These are phyloP conservation scores for Paramormyrops hopkinsi DNA, from an alignment of 2,797 vertebrate species.

Conservation along the genomic window DNA sequence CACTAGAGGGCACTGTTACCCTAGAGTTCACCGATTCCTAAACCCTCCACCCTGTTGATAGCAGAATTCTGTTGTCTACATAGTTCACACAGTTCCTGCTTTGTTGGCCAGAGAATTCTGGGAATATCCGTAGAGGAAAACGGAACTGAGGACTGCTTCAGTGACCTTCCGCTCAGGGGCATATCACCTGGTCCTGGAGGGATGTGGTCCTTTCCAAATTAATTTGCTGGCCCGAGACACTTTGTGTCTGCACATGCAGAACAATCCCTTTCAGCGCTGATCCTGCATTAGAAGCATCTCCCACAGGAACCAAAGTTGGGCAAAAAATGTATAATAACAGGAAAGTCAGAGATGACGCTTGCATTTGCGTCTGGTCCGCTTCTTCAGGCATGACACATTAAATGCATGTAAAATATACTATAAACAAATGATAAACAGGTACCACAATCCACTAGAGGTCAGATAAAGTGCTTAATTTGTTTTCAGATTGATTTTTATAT, in stretches of 20 bases:
- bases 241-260: slow-evolving; percentile 28
- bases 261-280: slow-evolving; percentile 19
- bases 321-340: slow-evolving; percentile 7
- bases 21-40: not conserved
- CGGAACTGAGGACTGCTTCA: slow-evolving; percentile 65
- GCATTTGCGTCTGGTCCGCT: not conserved
- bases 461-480: not conserved
- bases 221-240: not conserved
- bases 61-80: slow-evolving; percentile 23
- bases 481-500: not conserved
- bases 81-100: slow-evolving; percentile 64
- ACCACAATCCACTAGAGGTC: not conserved
- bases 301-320: not conserved
- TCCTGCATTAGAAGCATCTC: not conserved
- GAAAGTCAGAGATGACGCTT: not conserved
- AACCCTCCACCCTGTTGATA: not conserved
- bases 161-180: slow-evolving; percentile 65
- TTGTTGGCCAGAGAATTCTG: slow-evolving; percentile 67
- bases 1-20: not conserved
- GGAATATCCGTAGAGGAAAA: slow-evolving; percentile 74
- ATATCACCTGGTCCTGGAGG: slow-evolving; percentile 61
- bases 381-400: not conserved
- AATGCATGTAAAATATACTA: not conserved
- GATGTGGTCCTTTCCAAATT: slow-evolving; percentile 24
- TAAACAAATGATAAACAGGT: not conserved